A percentile compares a stretch with the other conserved stretches of the same genome.
These are phyloP conservation scores for Lathamus discolor DNA, from an alignment of 2,113 vertebrate species.

Conservation along the genomic window DNA sequence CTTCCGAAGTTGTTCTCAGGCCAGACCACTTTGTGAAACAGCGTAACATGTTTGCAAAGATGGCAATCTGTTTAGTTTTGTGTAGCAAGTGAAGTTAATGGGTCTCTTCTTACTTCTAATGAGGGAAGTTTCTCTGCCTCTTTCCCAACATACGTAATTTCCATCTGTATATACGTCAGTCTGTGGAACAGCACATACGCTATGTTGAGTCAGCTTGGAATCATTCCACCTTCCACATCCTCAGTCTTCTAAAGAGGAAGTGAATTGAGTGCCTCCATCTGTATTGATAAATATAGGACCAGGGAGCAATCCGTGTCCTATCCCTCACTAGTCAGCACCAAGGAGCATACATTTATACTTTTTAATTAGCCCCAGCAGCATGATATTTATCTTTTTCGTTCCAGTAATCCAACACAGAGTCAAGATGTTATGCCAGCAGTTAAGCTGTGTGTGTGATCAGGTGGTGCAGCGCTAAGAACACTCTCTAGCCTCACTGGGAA, in stretches of 20 bases:
- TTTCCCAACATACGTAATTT: not conserved
- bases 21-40: not conserved
- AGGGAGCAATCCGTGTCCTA: not conserved
- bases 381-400: not conserved
- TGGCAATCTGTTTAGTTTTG: not conserved
- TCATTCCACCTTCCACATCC: not conserved
- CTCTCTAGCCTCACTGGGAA: not conserved
- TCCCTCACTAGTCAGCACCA: not conserved
- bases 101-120: not conserved
- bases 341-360: not conserved
- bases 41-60: not conserved
- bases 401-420: not conserved
- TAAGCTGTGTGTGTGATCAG: not conserved
- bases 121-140: not conserved
- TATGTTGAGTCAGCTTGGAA: not conserved
- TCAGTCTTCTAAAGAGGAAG: not conserved
- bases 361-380: not conserved
- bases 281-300: not conserved
- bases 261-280: not conserved
- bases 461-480: not conserved
- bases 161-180: not conserved
- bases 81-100: not conserved
- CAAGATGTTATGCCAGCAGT: not conserved
- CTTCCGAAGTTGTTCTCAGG: not conserved
- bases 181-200: not conserved